Base-by-base conservation (phyloP, 2,888 invertebrate species). In the Tridacna gigas region DNA sequence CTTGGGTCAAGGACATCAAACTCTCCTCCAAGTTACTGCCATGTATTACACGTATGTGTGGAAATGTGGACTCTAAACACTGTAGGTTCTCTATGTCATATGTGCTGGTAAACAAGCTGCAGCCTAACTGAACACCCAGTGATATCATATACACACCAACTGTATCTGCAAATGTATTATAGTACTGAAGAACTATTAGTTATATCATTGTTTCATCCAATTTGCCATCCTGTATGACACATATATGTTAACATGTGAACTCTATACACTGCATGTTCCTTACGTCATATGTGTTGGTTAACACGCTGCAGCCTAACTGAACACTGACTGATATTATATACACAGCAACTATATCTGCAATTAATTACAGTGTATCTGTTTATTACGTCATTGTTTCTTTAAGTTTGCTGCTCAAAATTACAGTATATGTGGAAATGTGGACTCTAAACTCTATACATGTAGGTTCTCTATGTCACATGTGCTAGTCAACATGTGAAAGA, bases 51-150 rank as follows among this genome's bases (percentile, higher is more conserved):
- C 86, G 77, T 9, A 89, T 86, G 37, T 79, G 73, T 13, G 90
- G 90, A 73, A 91, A 90, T 15, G 84, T 84, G 20, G 67, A 61
- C 66, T 89, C 86, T 26, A 91, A 79, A 61, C 84, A 79, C 61
- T 87, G 84, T n/a, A 88, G 77, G 25, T 82, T 84, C 80, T 91
- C 91, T 3, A 83, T 45, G 63, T 90, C 90, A 78, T 86, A 89
- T 26, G 86, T 90, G 66, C 86, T 86, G 11, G 88, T 84, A 77
- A 85, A 91, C 25, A 91, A 84, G 26, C 83, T 85, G 47, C 84
- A 80, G 47, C 89, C 89, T 48, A 80, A 73, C 61, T 89, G 82
- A 60, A 74, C 60, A 15, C 88, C 88, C 67, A 90, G 28, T 3
- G 88, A 83, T 56, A 90, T 88, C 37, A 91, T 74, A 65, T 89